Conservation (phyloP, 2,888 invertebrate species). For the Mechanitis messenoides region DNA sequence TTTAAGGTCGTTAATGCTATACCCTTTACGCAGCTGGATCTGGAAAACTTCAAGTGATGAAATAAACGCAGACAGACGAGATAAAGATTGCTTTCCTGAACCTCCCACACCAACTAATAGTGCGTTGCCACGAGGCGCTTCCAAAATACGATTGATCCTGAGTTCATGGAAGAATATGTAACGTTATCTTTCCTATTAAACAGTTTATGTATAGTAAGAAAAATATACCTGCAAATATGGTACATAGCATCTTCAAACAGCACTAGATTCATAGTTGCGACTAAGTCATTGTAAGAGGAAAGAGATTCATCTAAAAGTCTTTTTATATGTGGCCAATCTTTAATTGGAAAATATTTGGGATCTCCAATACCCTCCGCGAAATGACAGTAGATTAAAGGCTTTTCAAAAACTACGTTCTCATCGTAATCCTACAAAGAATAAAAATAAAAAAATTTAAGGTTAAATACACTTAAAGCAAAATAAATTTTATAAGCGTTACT, state of each 20-base stretch:
- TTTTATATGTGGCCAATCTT: slow-evolving; percentile 82
- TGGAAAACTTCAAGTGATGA: slow-evolving; percentile 95
- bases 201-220: neutral
- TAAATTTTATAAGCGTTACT: slow-evolving; percentile 9
- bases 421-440: slow-evolving; percentile 77
- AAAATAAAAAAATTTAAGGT: neutral
- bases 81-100: slow-evolving; percentile 94
- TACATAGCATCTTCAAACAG: slow-evolving; percentile 97
- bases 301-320: slow-evolving; percentile 88
- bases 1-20: slow-evolving; percentile 87
- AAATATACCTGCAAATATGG: slow-evolving; percentile 85
- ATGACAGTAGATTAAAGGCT: slow-evolving; percentile 93
- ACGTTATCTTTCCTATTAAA: too few species aligned
- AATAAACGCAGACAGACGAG: slow-evolving; percentile 91
- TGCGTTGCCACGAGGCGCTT: slow-evolving; percentile 94
- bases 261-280: slow-evolving; percentile 94
- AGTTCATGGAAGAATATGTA: neutral
- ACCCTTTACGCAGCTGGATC: slow-evolving; percentile 93
- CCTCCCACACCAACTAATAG: slow-evolving; percentile 95
- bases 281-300: slow-evolving; percentile 90
- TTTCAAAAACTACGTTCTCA: slow-evolving; percentile 81
- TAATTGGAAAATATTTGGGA: slow-evolving; percentile 90
- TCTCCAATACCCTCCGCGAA: slow-evolving; percentile 95
- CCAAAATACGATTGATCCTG: slow-evolving; percentile 93
- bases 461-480: too few species aligned